Percentiles rank a stretch among this genome's conserved stretches.
Evolutionary conservation across 1,140 invertebrate species (phyloP).

Genomic region (Ladona fulva): DNA sequence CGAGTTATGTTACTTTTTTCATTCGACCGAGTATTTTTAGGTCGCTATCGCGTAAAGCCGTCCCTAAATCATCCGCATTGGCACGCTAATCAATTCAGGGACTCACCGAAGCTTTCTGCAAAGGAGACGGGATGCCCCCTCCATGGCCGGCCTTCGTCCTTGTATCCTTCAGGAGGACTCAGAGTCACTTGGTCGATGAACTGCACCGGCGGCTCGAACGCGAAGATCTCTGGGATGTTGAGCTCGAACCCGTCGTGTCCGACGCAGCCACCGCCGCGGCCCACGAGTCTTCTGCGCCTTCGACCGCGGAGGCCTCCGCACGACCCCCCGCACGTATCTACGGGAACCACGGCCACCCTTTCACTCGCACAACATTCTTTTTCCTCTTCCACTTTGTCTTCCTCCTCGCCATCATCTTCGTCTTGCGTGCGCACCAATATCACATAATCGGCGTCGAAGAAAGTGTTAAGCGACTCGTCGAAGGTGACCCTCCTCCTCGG

Average conservation of each 20-base stretch:
- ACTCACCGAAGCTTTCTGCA: neutral
- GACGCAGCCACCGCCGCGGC: conserved; percentile 15
- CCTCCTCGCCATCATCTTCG: conserved; percentile 58
- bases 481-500: conserved; percentile 70
- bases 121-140: neutral
- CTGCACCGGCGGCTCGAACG: conserved; percentile 46
- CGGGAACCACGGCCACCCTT: conserved; percentile 27
- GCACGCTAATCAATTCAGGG: neutral
- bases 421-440: conserved; percentile 76
- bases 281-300: neutral
- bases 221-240: conserved; percentile 26
- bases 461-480: conserved; percentile 75
- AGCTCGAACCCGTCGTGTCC: conserved; percentile 23
- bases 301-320: conserved; percentile 23
- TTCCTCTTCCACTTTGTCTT: neutral
- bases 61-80: no score
- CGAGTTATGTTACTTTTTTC: no score
- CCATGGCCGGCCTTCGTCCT: conserved; percentile 44
- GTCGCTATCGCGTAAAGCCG: no score
- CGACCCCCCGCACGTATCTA: conserved; percentile 19
- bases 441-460: conserved; percentile 80
- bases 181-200: conserved; percentile 66
- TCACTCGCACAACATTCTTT: conserved; percentile 31
- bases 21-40: no score
- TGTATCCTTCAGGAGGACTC: conserved; percentile 77